These are phyloP conservation scores for Nettapus auritus DNA, from an alignment of 2,113 vertebrate species.

Conservation along the genomic window DNA sequence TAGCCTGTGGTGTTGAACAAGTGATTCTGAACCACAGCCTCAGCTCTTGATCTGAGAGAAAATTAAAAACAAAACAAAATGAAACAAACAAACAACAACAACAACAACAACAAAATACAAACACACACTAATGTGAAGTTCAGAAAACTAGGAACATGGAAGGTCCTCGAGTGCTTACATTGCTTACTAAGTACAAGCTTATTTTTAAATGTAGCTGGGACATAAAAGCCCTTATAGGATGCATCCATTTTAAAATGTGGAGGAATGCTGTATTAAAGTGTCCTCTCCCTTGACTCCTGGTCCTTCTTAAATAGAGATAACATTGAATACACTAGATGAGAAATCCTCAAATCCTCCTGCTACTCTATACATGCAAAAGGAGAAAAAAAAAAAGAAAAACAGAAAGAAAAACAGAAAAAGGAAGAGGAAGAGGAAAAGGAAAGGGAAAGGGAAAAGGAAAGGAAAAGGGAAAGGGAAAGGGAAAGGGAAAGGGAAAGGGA, in stretches of 20 bases:
- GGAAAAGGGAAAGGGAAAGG: background rate
- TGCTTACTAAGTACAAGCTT: fast-evolving
- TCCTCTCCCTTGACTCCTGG: background rate
- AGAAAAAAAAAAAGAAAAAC: no score
- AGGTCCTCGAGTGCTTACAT: background rate
- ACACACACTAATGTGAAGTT: background rate
- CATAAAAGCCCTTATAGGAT: background rate
- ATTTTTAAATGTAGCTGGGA: background rate
- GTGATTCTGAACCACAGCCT: background rate
- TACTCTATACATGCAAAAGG: background rate
- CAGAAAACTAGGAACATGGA: background rate
- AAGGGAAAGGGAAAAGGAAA: background rate
- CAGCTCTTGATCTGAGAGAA: background rate
- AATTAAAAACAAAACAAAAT: background rate
- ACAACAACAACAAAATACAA: no score
- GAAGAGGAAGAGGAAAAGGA: background rate
- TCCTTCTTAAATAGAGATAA: background rate
- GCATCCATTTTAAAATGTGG: background rate
- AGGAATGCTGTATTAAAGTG: background rate
- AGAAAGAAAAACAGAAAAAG: no score
- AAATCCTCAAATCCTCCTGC: background rate
- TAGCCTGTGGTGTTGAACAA: background rate
- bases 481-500: no score
- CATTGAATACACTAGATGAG: background rate
- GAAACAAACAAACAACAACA: no score